phyloP scores from a whole-genome alignment of 1,140 invertebrate genomes.

The Pentalonia nigronervosa region DNA sequence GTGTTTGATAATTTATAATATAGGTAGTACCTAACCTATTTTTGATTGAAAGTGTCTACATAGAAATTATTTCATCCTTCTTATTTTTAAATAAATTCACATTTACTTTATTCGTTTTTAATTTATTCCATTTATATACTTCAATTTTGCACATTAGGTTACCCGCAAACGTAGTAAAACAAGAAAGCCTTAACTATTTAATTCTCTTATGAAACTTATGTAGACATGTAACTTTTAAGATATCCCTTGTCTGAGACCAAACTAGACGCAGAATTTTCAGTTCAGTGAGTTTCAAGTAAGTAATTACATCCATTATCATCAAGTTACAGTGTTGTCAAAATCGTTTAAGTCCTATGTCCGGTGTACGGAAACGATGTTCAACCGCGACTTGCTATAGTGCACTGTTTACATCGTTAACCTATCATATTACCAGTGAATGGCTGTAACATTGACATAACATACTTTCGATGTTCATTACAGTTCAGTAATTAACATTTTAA shows the following conservation, averaged over 20 bases:
- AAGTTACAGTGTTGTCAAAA: slow-evolving; percentile 43
- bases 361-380: slow-evolving; percentile 31
- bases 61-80: not conserved
- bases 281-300: not conserved
- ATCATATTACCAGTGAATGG: slow-evolving; percentile 11
- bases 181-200: not conserved
- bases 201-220: not conserved
- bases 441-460: not conserved
- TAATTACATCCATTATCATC: slow-evolving; percentile 46
- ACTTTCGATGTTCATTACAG: not conserved
- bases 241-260: not conserved
- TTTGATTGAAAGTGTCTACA: not conserved
- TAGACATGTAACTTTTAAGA: not conserved
- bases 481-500: not conserved
- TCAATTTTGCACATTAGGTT: not conserved
- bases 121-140: not conserved
- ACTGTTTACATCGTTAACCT: slow-evolving; percentile 11
- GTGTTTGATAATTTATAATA: not conserved
- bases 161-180: not conserved
- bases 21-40: not conserved
- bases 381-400: not conserved
- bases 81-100: not conserved
- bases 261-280: not conserved
- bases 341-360: slow-evolving; percentile 33
- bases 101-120: not conserved